Conservation (phyloP, 1,140 invertebrate species). For the Rhysida immarginata region DNA sequence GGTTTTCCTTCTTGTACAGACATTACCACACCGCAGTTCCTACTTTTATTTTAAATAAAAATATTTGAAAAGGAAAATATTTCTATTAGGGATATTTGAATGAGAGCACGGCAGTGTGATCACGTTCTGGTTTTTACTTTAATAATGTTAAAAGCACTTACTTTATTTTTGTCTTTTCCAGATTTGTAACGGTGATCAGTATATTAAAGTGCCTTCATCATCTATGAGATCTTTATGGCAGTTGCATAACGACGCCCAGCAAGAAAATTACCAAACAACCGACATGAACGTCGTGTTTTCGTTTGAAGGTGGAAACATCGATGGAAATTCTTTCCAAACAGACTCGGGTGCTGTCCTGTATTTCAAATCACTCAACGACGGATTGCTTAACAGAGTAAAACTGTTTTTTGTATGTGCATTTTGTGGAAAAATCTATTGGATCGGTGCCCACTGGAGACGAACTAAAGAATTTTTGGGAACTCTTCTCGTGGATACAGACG, state of each 20-base stretch:
- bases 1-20: too few relatives aligned
- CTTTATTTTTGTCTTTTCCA: constrained; percentile 13
- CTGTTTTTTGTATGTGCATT: constrained; percentile 24
- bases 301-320: background rate
- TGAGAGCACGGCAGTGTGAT: too few relatives aligned
- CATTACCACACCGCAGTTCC: too few relatives aligned
- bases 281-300: background rate
- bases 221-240: constrained; percentile 18
- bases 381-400: constrained; percentile 20
- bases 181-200: constrained; percentile 25
- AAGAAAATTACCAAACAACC: background rate
- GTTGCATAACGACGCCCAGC: too few relatives aligned
- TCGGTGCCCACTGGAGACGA: constrained; percentile 30
- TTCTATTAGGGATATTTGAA: too few relatives aligned
- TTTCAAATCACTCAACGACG: constrained; percentile 19
- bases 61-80: too few relatives aligned
- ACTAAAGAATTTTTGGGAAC: too few relatives aligned
- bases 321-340: background rate
- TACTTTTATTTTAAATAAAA: too few relatives aligned
- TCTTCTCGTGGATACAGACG: too few relatives aligned
- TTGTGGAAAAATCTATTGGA: constrained; percentile 33
- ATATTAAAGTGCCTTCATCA: constrained; percentile 17
- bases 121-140: too few relatives aligned
- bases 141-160: too few relatives aligned
- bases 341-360: constrained; percentile 14